Percentiles rank a stretch among this genome's conserved stretches.
phyloP scores from a whole-genome alignment of 2,797 vertebrate genomes.

The Coilia nasus region DNA sequence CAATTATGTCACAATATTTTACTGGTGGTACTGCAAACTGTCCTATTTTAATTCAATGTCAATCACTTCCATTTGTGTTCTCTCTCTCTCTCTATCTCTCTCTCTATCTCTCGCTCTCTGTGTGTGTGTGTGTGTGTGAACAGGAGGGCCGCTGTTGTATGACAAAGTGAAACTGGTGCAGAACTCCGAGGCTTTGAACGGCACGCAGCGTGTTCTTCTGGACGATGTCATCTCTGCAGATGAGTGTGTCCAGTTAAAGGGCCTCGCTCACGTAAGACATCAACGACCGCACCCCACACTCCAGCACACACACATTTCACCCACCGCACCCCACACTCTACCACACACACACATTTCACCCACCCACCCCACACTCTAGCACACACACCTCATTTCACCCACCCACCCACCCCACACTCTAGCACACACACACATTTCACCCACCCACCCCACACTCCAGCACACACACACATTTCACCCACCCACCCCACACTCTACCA shows the following conservation, averaged over 20 bases:
- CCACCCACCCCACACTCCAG: too few relatives aligned
- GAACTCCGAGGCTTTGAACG: constrained; percentile 88
- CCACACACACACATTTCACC: too few relatives aligned
- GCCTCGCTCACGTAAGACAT: constrained; percentile 85
- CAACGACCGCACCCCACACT: too few relatives aligned
- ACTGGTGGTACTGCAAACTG: neutral
- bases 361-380: too few relatives aligned
- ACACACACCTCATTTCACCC: too few relatives aligned
- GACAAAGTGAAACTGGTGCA: constrained; percentile 83
- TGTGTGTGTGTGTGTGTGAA: constrained; percentile 13
- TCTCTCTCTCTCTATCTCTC: neutral
- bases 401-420: too few relatives aligned
- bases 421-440: too few relatives aligned
- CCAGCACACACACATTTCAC: too few relatives aligned
- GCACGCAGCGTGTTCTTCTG: constrained; percentile 89
- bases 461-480: too few relatives aligned
- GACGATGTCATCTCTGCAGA: constrained; percentile 88
- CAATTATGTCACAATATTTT: neutral
- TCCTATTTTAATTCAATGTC: neutral
- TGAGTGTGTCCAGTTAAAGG: constrained; percentile 86
- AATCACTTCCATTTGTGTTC: neutral
- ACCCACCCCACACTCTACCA: too few relatives aligned
- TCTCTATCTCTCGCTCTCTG: too few relatives aligned
- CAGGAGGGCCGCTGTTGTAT: constrained; percentile 89
- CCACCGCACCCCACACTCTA: too few relatives aligned